Evolutionary conservation across 2,888 invertebrate genomes (phyloP).

Genomic region (Tiphia femorata): DNA sequence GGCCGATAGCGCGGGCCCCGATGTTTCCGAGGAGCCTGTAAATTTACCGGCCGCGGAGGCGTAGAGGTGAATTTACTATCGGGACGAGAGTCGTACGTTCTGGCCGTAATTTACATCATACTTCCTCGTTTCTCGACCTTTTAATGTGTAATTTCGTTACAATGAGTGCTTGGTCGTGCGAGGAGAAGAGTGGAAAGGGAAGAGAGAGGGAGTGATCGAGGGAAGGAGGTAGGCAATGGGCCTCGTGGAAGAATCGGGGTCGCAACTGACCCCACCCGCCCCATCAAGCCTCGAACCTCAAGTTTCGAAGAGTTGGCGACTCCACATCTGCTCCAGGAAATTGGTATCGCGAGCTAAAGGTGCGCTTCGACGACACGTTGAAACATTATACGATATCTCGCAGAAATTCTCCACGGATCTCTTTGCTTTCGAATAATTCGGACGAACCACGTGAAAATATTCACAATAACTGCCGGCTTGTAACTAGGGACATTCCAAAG

Average conservation of each 20-base stretch:
- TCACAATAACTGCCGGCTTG: too few species aligned
- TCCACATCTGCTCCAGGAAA: too few species aligned
- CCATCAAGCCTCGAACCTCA: too few species aligned
- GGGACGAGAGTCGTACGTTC: conserved; percentile 25
- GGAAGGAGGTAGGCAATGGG: conserved; percentile 7
- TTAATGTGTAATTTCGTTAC: conserved; percentile 44
- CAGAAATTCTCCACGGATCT: too few species aligned
- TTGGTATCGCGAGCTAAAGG: too few species aligned
- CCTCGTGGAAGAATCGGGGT: not conserved
- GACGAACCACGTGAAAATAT: too few species aligned
- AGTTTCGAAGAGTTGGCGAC: too few species aligned
- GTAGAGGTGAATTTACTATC: conserved; percentile 44
- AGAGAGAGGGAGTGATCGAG: conserved; percentile 5
- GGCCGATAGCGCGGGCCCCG: conserved; percentile 14
- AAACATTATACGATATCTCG: too few species aligned
- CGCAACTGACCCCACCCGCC: too few species aligned
- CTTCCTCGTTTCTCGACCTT: conserved; percentile 50
- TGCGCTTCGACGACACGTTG: too few species aligned
- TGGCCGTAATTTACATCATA: conserved; percentile 43
- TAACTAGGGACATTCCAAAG: too few species aligned
- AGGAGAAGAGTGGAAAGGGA: not conserved
- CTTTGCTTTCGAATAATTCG: too few species aligned
- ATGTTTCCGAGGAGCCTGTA: conserved; percentile 35
- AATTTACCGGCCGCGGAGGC: conserved; percentile 39
- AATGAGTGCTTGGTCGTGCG: conserved; percentile 7